Evolutionary conservation across 2,888 invertebrate species (phyloP).

Genomic region (Hydroisotoma schaefferi): DNA sequence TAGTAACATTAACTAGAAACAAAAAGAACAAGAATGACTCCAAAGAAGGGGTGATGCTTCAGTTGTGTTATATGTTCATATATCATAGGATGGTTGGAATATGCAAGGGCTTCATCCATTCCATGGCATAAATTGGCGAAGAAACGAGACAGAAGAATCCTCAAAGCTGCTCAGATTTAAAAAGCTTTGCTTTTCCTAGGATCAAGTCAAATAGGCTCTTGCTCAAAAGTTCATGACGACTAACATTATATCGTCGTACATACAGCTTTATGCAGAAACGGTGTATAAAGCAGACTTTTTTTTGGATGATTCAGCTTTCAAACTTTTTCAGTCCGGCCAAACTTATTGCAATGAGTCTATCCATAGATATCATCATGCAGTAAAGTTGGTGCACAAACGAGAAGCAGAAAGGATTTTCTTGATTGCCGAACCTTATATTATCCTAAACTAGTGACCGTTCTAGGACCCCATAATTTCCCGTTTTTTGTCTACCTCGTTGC

Average conservation of each 20-base stretch:
- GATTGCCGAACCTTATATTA: conserved; percentile 35
- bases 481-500: too few relatives aligned
- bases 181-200: conserved; percentile 46
- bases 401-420: conserved; percentile 3
- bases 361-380: conserved; percentile 35
- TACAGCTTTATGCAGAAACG: conserved; percentile 41
- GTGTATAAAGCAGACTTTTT: conserved; percentile 45
- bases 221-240: conserved; percentile 18
- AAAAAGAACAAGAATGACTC: too few relatives aligned
- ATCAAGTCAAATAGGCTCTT: conserved; percentile 42
- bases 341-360: conserved; percentile 44
- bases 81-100: background rate
- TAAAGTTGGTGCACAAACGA: conserved; percentile 17
- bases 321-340: conserved; percentile 36
- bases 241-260: conserved; percentile 8
- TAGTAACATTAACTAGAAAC: background rate
- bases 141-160: conserved; percentile 47
- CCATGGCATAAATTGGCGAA: conserved; percentile 43
- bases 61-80: background rate
- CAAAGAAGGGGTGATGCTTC: background rate
- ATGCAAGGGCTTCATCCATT: conserved; percentile 12
- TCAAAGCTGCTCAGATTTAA: conserved; percentile 47
- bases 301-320: conserved; percentile 46
- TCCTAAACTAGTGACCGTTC: too few relatives aligned
- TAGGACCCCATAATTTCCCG: too few relatives aligned